These are phyloP conservation scores for Thripadectes ignobilis DNA, from an alignment of 2,797 vertebrate species.

Conservation along the genomic window DNA sequence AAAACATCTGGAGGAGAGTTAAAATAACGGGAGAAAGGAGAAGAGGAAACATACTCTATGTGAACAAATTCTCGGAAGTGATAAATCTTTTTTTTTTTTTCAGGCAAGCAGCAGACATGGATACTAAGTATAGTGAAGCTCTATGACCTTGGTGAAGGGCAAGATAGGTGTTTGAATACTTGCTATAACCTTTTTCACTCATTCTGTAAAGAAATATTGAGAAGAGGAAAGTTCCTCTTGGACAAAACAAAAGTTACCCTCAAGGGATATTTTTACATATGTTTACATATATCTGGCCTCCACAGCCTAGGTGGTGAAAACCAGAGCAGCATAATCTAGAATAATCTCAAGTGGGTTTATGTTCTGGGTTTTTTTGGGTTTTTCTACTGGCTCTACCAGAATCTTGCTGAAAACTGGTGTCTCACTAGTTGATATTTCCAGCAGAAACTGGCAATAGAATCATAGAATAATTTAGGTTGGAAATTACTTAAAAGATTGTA, in stretches of 20 bases:
- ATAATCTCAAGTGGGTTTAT: background rate
- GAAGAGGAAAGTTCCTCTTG: background rate
- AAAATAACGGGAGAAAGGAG: background rate
- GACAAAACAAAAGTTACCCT: background rate
- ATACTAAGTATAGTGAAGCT: background rate
- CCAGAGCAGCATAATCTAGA: background rate
- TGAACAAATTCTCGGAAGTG: background rate
- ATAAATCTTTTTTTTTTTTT: background rate
- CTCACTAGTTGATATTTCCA: background rate
- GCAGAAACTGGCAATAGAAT: background rate
- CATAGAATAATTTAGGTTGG: background rate
- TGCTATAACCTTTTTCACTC: background rate
- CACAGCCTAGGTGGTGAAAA: background rate
- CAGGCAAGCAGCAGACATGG: background rate
- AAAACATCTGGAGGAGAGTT: conserved; percentile 6
- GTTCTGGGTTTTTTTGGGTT: background rate
- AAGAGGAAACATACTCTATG: background rate
- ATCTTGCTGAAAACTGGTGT: background rate
- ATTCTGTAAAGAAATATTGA: background rate
- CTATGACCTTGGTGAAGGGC: background rate
- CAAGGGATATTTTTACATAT: background rate
- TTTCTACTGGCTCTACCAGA: background rate
- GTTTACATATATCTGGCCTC: background rate
- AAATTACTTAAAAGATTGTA: background rate
- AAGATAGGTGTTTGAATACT: background rate